Base-by-base conservation (phyloP, 2,888 invertebrate genomes). In the Cheilosia variabilis region DNA sequence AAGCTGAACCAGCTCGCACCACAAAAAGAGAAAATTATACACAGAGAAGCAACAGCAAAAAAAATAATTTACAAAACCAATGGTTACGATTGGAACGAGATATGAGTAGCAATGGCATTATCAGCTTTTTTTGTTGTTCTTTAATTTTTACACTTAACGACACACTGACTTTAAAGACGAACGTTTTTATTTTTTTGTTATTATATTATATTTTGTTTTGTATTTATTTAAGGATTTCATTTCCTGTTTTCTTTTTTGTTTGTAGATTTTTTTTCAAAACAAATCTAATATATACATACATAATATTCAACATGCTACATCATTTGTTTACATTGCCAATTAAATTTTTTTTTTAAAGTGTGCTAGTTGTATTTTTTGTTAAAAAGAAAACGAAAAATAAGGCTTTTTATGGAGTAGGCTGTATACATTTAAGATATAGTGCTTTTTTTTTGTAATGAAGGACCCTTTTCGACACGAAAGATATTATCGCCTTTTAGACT, bases 401-500 rank as follows among this genome's bases (percentile, higher is more conserved):
- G 45, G 76, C 66, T 86, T 86, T 77, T 62, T 17, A 58, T 68
- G 62, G 69, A 66, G 69, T 71, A 81, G 71, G 62, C 66, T 73
- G 9, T 47, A 37, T 73, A 79, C 57, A 63, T 68, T 83, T 79
- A 66, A 66, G 45, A 72, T 24, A 50, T 52, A 52, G 82, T 55
- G 72, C 66, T 76, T 79, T 47, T 79, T 47, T 66, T 77, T 77
- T 66, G 22, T 31, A 75, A 79, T 17, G 45, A 79, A 60, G 53
- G 60, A 71, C 65, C 24, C 52, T 65, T 79, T 83, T 76, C 47
- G 47, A 63, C 31, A 86, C 62, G 58, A 72, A 52, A 86, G 76
- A 86, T 81, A 81, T 86, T 86, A 86, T 65, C 84, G 86, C 86
- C 86, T 86, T 86, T 81, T 72, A 86, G 81, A 72, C 52, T 72